A percentile compares a stretch with the other conserved stretches of the same genome.
These are phyloP conservation scores for Taenaris catops DNA, from an alignment of 2,888 invertebrate species.

Conservation along the genomic window DNA sequence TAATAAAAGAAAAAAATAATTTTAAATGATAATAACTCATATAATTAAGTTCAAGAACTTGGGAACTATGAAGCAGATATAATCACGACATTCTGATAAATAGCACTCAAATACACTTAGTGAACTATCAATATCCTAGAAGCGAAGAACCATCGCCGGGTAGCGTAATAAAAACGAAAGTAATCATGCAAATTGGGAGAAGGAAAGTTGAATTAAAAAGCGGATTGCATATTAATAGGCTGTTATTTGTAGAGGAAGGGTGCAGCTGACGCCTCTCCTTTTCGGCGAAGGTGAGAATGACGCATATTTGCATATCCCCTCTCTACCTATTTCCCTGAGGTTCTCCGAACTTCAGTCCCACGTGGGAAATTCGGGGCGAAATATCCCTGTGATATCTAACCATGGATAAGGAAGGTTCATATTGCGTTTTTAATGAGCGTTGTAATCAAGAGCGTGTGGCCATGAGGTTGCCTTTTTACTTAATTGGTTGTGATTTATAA, in stretches of 20 bases:
- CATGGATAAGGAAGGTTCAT: too few relatives aligned
- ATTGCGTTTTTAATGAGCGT: too few relatives aligned
- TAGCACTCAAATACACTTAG: conserved; percentile 17
- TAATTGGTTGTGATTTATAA: too few relatives aligned
- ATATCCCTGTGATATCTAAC: too few relatives aligned
- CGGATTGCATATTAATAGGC: conserved; percentile 53
- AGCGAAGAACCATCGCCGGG: conserved; percentile 39
- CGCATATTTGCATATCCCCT: too few relatives aligned
- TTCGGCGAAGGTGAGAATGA: too few relatives aligned
- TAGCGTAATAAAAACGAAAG: conserved; percentile 76
- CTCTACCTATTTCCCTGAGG: too few relatives aligned
- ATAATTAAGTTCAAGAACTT: background rate
- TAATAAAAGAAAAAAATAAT: background rate
- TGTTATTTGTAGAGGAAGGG: conserved; percentile 30
- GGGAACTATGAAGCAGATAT: conserved; percentile 1
- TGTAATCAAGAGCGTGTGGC: too few relatives aligned
- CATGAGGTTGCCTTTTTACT: too few relatives aligned
- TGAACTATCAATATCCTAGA: conserved; percentile 21
- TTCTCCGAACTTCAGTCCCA: too few relatives aligned
- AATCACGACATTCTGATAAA: background rate
- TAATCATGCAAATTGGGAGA: conserved; percentile 79
- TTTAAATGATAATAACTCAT: conserved; percentile 2
- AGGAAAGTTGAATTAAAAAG: conserved; percentile 78
- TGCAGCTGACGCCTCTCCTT: conserved; percentile 61
- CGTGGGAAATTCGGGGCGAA: too few relatives aligned